Conservation (phyloP, 2,797 vertebrate species). For the Basileuterus tristriatus region DNA sequence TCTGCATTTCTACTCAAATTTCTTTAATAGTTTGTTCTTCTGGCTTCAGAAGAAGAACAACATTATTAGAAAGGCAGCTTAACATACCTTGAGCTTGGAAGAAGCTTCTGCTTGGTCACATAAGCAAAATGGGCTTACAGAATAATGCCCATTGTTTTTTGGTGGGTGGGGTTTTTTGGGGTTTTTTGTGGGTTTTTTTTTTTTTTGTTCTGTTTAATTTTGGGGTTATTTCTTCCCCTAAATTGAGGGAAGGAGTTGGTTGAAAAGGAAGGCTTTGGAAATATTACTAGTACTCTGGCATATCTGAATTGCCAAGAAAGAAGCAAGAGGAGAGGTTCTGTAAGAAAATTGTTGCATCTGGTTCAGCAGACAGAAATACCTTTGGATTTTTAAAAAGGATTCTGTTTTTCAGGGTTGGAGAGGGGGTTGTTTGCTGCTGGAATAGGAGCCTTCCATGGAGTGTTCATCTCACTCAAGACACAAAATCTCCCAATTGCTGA, state of each 20-base stretch:
- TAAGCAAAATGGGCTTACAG: background rate
- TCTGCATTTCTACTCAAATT: background rate
- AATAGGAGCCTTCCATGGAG: background rate
- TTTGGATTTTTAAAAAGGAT: background rate
- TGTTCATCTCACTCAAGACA: background rate
- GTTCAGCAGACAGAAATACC: background rate
- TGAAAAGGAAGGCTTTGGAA: background rate
- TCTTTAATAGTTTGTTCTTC: constrained; percentile 17
- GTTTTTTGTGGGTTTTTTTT: too few species aligned
- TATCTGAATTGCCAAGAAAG: background rate
- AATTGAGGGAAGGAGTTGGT: background rate
- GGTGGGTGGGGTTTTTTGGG: too few species aligned
- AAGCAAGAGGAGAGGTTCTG: background rate
- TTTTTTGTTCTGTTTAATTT: background rate
- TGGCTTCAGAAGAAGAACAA: background rate
- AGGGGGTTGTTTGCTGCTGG: background rate
- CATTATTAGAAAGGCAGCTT: background rate
- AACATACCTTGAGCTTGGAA: background rate
- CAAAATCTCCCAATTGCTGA: background rate
- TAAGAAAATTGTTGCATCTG: background rate
- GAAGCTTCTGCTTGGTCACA: background rate
- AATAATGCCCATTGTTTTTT: background rate
- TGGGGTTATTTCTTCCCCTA: background rate
- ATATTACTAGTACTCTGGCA: background rate
- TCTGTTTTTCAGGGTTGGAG: background rate